Evolutionary conservation across 2,113 vertebrate genomes (phyloP), one percentile per base, ranked within the genome.

Genomic region (Lepisosteus osseus): DNA sequence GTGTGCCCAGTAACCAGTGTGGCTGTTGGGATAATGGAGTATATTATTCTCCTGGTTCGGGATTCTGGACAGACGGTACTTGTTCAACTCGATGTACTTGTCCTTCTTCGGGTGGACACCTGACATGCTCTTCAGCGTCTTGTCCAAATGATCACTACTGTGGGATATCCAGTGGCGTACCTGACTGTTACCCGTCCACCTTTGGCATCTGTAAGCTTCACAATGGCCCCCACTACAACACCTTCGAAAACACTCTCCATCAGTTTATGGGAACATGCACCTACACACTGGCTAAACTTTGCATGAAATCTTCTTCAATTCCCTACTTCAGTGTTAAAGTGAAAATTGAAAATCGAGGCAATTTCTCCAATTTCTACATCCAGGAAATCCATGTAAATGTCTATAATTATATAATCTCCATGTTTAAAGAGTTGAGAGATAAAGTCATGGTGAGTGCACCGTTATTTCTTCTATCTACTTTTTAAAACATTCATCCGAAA

Each of bases 161-260:
- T 0, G 82, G 79, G n/a, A 82, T 84, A 56, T 74, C 68, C 67
- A 44, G 77, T 0, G 85, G 76, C 29, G 74, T 78, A 61, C 80
- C 83, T 0, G 64, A 13, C 68, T 85, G 77, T 61, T 55, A 79
- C 11, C 43, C 73, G 59, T 69, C 70, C 1, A 69, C 74, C 13
- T 82, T 80, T 0, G 92, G 90, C 76, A 86, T 78, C 67, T 95
- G 94, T 75, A 88, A 86, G 0, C 76, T 94, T 41, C 80, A 92
- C 57, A 70, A 84, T 0, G 85, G 91, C 77, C 85, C 90, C 3
- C 86, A 91, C 67, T 92, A 89, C 84, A 88, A 78, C 70, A 93
- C 91, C 56, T 94, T 94, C 79, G 94, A 95, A 81, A 91, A 91
- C 47, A 78, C 84, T 77, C 81, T 72, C 0, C 91, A 93, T 75